Percentiles rank a stretch among this genome's conserved stretches.
phyloP scores from a whole-genome alignment of 2,888 invertebrate species.

The Leptopilina myrica region DNA sequence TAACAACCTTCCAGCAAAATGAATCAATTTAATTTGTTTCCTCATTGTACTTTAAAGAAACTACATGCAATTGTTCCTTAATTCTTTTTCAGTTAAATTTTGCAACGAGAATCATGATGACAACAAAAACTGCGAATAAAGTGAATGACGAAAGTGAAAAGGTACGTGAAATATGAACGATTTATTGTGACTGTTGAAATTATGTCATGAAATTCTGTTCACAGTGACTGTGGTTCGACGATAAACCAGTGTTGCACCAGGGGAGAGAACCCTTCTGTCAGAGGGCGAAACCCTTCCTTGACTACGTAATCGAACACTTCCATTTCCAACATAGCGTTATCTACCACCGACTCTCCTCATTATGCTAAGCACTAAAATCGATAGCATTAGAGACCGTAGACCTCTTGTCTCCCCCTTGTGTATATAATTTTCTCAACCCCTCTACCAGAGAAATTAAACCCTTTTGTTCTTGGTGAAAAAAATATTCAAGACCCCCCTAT shows the following conservation, averaged over 20 bases:
- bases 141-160: conserved; percentile 32
- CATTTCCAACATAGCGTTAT: conserved; percentile 60
- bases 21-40: neutral
- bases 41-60: neutral
- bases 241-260: conserved; percentile 47
- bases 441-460: conserved; percentile 20
- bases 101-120: neutral
- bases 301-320: conserved; percentile 52
- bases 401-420: conserved; percentile 39
- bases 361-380: conserved; percentile 74
- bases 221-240: conserved; percentile 50
- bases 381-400: conserved; percentile 69
- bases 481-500: neutral
- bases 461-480: conserved; percentile 27
- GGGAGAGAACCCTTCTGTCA: conserved; percentile 45
- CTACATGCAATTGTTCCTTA: neutral
- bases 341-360: conserved; percentile 67
- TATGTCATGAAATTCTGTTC: conserved; percentile 38
- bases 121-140: neutral
- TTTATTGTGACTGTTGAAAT: conserved; percentile 39
- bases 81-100: neutral
- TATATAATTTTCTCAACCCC: conserved; percentile 10
- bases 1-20: too few species aligned
- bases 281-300: conserved; percentile 52
- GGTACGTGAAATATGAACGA: conserved; percentile 38